Conservation (phyloP, 2,888 invertebrate species). For the Brachyptera risi region DNA sequence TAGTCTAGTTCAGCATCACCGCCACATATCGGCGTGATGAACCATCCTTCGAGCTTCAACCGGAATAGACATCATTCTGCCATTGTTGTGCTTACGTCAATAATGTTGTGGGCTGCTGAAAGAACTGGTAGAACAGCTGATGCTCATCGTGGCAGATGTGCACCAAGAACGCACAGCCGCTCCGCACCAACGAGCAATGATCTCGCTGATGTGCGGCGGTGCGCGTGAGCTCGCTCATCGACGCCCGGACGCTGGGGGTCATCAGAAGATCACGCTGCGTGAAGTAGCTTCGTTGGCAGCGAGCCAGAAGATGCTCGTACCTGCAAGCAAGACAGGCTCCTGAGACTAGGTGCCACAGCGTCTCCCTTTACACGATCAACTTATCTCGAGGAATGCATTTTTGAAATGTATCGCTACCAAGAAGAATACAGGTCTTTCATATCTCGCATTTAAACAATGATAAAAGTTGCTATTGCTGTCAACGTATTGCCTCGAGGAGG, state of each 20-base stretch:
- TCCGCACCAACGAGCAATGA: slow-evolving; percentile 78
- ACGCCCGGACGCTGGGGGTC: slow-evolving; percentile 64
- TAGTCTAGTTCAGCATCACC: too few species aligned
- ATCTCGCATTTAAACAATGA: too few species aligned
- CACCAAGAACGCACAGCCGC: slow-evolving; percentile 84
- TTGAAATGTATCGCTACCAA: too few species aligned
- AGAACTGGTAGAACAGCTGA: slow-evolving; percentile 87
- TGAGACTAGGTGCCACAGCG: too few species aligned
- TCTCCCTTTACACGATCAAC: too few species aligned
- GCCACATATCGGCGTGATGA: too few species aligned
- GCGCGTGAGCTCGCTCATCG: slow-evolving; percentile 59
- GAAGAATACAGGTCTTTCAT: too few species aligned
- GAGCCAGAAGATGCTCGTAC: slow-evolving; percentile 66
- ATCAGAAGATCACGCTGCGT: slow-evolving; percentile 63
- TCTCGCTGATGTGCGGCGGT: slow-evolving; percentile 59
- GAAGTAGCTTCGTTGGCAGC: slow-evolving; percentile 82
- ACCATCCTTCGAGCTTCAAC: too few species aligned
- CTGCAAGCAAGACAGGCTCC: too few species aligned
- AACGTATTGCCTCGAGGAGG: too few species aligned
- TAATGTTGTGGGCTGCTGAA: slow-evolving; percentile 61
- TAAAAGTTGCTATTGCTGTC: too few species aligned
- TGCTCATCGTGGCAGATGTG: slow-evolving; percentile 95
- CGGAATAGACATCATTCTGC: not conserved
- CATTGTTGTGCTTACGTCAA: slow-evolving; percentile 60
- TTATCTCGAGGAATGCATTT: too few species aligned